Base-by-base conservation (phyloP, 2,113 vertebrate species). In the Phalacrocorax aristotelis region DNA sequence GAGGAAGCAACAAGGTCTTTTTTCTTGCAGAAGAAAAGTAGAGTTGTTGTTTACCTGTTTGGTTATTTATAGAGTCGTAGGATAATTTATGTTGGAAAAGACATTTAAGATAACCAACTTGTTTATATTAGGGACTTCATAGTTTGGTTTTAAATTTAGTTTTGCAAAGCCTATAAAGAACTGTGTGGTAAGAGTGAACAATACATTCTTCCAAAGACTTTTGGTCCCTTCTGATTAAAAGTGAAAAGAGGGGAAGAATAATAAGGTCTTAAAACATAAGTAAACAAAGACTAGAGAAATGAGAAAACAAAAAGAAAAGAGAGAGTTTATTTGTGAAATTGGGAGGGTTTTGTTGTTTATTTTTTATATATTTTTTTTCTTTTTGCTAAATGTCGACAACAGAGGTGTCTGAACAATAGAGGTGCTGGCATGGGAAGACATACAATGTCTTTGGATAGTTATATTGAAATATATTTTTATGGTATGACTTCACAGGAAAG, bases 281-380 rank as follows among this genome's bases (percentile, higher is more conserved):
- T 51, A 27, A 32, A 17, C 10, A n/a, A 17, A 54, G 38, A 23
- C 12, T 60, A 60, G 34, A 66, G 7, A 80, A 66, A 58, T 66
- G 11, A 46, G 29, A 64, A 46, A 78, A 23, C 1, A 23, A 18
- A 58, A 55, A 48, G 13, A 74, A 49, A 65, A 27, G 26, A 36
- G 3, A n/a, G 15, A 34, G 4, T 26, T 68, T 75, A 30, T 60
- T 32, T 83, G 14, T 66, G 61, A 68, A 46, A 25, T 7, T 60
- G 9, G 14, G 42, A 65, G 17, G 20, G 6, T 0, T 38, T 55
- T 32, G 34, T 32, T 15, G 0, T 4, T 42, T 21, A 7, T 44
- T 51, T 52, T 60, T 0, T 46, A 48, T 32, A 29, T 38, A 25
- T 1, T 3, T 36, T 13, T 51, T 51, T 51, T 52, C 51, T 4